Base-by-base conservation (phyloP, 2,113 vertebrate genomes). In the Oncorhynchus mykiss region DNA sequence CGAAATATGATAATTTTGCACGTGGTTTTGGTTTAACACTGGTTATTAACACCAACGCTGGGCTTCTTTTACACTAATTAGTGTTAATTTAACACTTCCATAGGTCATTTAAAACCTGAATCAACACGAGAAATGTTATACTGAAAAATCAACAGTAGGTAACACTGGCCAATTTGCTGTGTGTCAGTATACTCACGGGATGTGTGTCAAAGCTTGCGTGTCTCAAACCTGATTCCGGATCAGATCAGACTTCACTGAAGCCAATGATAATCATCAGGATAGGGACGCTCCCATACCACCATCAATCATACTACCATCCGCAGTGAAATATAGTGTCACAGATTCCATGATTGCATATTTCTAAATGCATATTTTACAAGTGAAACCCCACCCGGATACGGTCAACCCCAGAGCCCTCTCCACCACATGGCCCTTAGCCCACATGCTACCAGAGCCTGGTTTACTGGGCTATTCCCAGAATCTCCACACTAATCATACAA, bases 341-440 rank as follows among this genome's bases (percentile, higher is more conserved):
- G 14, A 39, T 45, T 69, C 67, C 67, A 69, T 20, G 4, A 69
- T 16, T 45, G 34, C n/a, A 62, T 4, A 62, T 62, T 12, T 62
- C 64, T 66, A 66, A 25, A 66, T 66, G 8, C 4, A 11, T 66
- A 29, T 29, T 11, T 66, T 66, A 29, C 25, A 27, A 29, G 64
- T 51, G 48, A 11, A 67, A 84, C 85, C 86, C 75, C 87, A 82
- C 82, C 86, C 87, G 77, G 78, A 85, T 85, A 88, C 85, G 83
- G 76, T 83, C 79, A 85, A 87, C 66, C 80, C 11, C 65, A 54
- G 73, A 81, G 59, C 5, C 59, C n/a, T 62, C 65, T 34, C 78
- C 74, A 83, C 73, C 85, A 70, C 84, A 82, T 22, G 20, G 20
- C 20, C 59, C 59, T 7, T 22, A 20, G n/a, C 59, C 59, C 59